Conservation (phyloP, 2,797 vertebrate species). For the Takifugu ocellatus region DNA sequence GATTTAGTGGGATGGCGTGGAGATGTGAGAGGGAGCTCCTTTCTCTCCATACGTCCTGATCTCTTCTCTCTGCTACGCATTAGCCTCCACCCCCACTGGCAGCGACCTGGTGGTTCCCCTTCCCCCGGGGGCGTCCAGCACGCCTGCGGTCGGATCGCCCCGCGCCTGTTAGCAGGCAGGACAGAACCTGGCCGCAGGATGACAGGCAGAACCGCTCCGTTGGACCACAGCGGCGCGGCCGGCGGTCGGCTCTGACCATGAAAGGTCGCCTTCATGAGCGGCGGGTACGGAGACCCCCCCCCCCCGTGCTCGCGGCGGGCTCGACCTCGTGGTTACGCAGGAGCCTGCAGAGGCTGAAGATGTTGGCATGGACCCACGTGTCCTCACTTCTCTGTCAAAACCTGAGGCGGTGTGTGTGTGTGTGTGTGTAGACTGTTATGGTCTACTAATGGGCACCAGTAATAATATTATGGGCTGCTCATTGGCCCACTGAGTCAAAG, state of each 20-base stretch:
- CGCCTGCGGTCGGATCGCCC: conserved; percentile 39
- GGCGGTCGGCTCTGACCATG: conserved; percentile 7
- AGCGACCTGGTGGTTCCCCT: conserved; percentile 23
- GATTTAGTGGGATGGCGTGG: too few species aligned
- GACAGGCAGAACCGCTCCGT: conserved; percentile 2
- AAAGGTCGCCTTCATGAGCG: conserved; percentile 6
- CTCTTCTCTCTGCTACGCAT: conserved; percentile 6
- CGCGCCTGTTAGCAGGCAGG: conserved; percentile 22
- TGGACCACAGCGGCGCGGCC: conserved; percentile 6
- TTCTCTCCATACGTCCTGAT: too few species aligned
- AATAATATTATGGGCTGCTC: neutral
- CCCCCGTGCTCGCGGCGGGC: conserved; percentile 17
- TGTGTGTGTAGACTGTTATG: neutral
- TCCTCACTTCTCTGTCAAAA: neutral
- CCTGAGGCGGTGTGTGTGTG: conserved; percentile 1
- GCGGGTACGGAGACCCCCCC: conserved; percentile 8
- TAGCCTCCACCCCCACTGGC: conserved; percentile 19
- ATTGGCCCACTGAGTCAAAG: neutral
- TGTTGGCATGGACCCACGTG: too few species aligned
- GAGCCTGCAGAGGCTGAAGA: neutral
- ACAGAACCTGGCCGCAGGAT: neutral
- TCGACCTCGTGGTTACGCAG: conserved; percentile 20
- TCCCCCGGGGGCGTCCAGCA: conserved; percentile 14
- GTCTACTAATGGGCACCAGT: too few species aligned
- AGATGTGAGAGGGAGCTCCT: too few species aligned